Evolutionary conservation across 2,888 invertebrate species (phyloP), one percentile per base, ranked within the genome.

Genomic region (Coleophora flavipennella): DNA sequence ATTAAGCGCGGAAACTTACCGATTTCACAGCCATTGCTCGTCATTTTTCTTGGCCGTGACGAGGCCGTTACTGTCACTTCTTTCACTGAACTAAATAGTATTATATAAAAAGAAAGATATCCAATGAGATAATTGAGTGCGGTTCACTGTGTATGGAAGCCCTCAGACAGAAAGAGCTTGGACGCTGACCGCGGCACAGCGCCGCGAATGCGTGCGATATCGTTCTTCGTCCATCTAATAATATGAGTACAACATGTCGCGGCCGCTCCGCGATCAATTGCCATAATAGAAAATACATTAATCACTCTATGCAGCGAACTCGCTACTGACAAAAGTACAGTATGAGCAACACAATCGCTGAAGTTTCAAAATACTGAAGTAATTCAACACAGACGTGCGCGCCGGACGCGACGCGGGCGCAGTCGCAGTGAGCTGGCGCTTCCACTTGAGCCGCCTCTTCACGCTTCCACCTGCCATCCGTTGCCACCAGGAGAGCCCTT

Each of bases 231-330:
- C 53, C 59, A 58, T 62, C 62, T 69, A 70, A 65, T 72, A 79
- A 77, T 78, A n/a, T n/a, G n/a, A n/a, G n/a, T n/a, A 76, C 64
- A 67, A 67, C 59, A 62, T 59, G 67, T 67, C 75, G 72, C 81
- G 75, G 77, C 81, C 81, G 81, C 80, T 67, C 64, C 68, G 46
- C 61, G 67, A 57, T 62, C 77, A 71, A 76, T 80, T 71, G 74
- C 63, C 65, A 62, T 78, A 75, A 77, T 72, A 72, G 70, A 74
- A 72, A 72, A 74, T 61, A 68, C 57, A 76, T 76, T 71, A 78
- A 80, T 78, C 69, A 75, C 62, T 64, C 48, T 51, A 49, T 20
- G 20, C 62, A 61, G 66, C 61, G 62, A 66, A 66, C 57, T 57
- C 58, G 57, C 50, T 54, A 56, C 54, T 49, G 20, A 6, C 6